Conservation (phyloP, 1,140 invertebrate genomes). For the Dendroctonus ponderosae region DNA sequence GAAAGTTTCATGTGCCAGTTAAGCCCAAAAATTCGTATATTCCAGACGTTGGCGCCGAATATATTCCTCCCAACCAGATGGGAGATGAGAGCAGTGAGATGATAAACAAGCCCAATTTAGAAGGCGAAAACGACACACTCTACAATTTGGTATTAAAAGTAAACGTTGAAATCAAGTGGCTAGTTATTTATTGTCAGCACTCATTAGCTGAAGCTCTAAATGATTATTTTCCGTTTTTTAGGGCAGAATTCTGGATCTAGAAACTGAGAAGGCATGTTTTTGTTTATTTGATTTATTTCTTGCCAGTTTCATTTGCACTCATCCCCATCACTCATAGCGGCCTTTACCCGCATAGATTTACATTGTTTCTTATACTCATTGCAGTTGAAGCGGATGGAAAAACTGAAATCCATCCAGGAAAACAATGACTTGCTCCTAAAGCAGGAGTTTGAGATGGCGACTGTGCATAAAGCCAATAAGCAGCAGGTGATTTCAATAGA, state of each 20-base stretch:
- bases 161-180: no score
- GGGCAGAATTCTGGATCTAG: conserved; percentile 60
- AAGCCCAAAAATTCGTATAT: not conserved
- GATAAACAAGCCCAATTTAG: conserved; percentile 6
- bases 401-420: conserved; percentile 57
- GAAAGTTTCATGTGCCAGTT: conserved; percentile 1
- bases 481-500: conserved; percentile 51
- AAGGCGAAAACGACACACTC: no score
- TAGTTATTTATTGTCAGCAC: no score
- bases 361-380: conserved; percentile 18
- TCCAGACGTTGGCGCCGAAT: conserved; percentile 39
- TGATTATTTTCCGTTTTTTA: conserved; percentile 47
- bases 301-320: conserved; percentile 17
- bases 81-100: not conserved
- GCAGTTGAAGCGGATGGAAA: conserved; percentile 55
- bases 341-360: not conserved
- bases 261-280: conserved; percentile 63
- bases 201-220: no score
- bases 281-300: conserved; percentile 20
- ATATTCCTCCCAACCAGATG: conserved; percentile 24
- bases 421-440: conserved; percentile 56
- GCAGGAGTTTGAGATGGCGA: conserved; percentile 57
- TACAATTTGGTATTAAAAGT: no score
- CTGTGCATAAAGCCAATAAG: conserved; percentile 54
- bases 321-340: conserved; percentile 7